These are phyloP conservation scores for Drosophila kuntzei DNA, from an alignment of 2,888 invertebrate species.

Conservation along the genomic window DNA sequence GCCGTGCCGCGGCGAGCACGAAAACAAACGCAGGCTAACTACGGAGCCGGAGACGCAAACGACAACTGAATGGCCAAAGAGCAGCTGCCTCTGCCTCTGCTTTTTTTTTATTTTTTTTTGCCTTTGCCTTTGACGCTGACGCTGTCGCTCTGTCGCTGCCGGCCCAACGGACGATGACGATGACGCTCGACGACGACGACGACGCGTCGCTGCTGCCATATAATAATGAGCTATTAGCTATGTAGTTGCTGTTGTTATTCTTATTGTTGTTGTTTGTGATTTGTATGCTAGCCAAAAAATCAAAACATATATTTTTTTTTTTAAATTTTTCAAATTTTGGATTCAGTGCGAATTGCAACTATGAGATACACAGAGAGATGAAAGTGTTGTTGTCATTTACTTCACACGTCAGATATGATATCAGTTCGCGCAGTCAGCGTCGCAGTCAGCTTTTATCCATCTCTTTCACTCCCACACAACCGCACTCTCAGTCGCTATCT, in stretches of 20 bases:
- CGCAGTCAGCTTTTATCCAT: slow-evolving; percentile 18
- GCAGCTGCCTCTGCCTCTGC: slow-evolving; percentile 45
- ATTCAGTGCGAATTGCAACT: slow-evolving; percentile 1
- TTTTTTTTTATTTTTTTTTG: slow-evolving; percentile 36
- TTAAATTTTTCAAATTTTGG: slow-evolving; percentile 21
- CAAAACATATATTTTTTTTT: slow-evolving; percentile 29
- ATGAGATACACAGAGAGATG: slow-evolving; percentile 17
- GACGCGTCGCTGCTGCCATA: slow-evolving; percentile 44
- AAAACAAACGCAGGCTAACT: slow-evolving; percentile 54
- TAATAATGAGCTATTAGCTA: slow-evolving; percentile 61
- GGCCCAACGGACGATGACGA: slow-evolving; percentile 20
- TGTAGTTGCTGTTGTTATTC: slow-evolving; percentile 13
- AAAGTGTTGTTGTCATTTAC: not conserved
- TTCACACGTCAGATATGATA: slow-evolving; percentile 44
- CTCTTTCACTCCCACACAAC: slow-evolving; percentile 5
- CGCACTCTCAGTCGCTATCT: not conserved
- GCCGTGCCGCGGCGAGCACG: slow-evolving; percentile 27
- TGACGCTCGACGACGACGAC: slow-evolving; percentile 25
- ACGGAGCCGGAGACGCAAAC: slow-evolving; percentile 59
- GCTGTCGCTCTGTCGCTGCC: slow-evolving; percentile 28
- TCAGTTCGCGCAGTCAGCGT: slow-evolving; percentile 42
- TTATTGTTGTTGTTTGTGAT: slow-evolving; percentile 9
- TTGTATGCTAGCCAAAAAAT: slow-evolving; percentile 53
- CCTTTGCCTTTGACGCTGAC: slow-evolving; percentile 36
- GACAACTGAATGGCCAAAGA: slow-evolving; percentile 60